phyloP scores from a whole-genome alignment of 2,113 vertebrate species.

The Lutjanus erythropterus region DNA sequence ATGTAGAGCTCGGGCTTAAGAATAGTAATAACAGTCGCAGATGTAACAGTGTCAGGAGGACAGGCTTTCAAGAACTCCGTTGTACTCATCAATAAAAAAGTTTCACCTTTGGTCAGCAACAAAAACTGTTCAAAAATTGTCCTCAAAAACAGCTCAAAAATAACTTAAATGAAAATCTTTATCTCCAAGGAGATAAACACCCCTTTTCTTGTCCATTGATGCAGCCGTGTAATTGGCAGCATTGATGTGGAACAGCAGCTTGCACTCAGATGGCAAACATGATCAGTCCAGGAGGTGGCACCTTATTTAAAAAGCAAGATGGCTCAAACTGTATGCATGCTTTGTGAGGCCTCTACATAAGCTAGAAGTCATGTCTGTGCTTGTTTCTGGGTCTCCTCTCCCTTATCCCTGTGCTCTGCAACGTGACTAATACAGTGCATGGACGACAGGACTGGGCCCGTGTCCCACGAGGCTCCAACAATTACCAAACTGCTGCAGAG shows the following conservation, averaged over 20 bases:
- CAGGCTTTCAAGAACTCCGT: neutral
- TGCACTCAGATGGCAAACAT: neutral
- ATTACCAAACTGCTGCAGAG: constrained; percentile 38
- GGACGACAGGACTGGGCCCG: neutral
- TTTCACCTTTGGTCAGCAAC: constrained; percentile 21
- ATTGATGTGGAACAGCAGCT: constrained; percentile 18
- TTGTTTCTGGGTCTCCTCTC: neutral
- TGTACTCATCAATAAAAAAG: constrained; percentile 8
- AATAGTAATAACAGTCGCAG: neutral
- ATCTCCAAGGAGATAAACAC: constrained; percentile 24
- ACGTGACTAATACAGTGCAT: constrained; percentile 16
- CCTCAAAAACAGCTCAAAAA: constrained; percentile 33
- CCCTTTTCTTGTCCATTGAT: constrained; percentile 1
- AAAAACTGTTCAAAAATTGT: constrained; percentile 35
- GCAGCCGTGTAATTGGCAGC: neutral
- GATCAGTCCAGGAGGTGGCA: neutral
- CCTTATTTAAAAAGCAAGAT: neutral
- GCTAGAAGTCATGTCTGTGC: neutral
- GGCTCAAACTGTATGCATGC: neutral
- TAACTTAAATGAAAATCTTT: constrained; percentile 28
- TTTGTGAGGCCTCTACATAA: neutral
- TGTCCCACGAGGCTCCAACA: constrained; percentile 34
- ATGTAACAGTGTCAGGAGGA: neutral
- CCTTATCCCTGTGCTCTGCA: neutral
- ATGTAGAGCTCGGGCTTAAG: constrained; percentile 9